Conservation (phyloP, 2,888 invertebrate species). For the Noctua comes region DNA sequence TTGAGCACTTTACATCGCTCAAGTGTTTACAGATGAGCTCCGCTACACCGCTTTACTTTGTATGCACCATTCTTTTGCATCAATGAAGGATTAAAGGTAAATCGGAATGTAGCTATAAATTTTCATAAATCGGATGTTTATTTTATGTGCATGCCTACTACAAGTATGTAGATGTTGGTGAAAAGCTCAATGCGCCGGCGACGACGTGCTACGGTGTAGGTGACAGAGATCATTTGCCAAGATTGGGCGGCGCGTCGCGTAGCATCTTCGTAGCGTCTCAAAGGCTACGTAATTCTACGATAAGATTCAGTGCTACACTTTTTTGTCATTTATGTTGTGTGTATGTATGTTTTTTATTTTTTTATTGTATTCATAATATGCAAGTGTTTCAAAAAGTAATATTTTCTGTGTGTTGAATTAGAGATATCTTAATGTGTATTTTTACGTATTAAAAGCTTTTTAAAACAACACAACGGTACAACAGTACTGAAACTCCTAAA, state of each 20-base stretch:
- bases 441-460: background rate
- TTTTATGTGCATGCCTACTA: slow-evolving; percentile 12
- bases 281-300: slow-evolving; percentile 4
- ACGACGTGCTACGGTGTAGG: slow-evolving; percentile 50
- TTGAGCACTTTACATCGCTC: slow-evolving; percentile 83
- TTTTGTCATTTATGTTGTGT: background rate
- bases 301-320: background rate
- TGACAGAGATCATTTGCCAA: slow-evolving; percentile 11
- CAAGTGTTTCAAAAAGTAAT: background rate
- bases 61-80: slow-evolving; percentile 72
- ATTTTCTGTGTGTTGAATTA: background rate
- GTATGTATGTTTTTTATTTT: background rate
- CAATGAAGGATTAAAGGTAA: slow-evolving; percentile 63
- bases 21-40: slow-evolving; percentile 80
- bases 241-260: slow-evolving; percentile 42
- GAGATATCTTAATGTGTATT: background rate
- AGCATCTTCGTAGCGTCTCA: slow-evolving; percentile 58
- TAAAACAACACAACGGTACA: background rate
- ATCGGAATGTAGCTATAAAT: slow-evolving; percentile 45
- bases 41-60: slow-evolving; percentile 73
- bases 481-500: background rate
- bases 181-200: slow-evolving; percentile 34
- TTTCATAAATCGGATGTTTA: slow-evolving; percentile 35
- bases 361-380: background rate
- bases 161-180: slow-evolving; percentile 15